A percentile compares a stretch with the other conserved stretches of the same genome.
These are phyloP conservation scores for Ectemnius continuus DNA, from an alignment of 2,888 invertebrate genomes.

Conservation along the genomic window DNA sequence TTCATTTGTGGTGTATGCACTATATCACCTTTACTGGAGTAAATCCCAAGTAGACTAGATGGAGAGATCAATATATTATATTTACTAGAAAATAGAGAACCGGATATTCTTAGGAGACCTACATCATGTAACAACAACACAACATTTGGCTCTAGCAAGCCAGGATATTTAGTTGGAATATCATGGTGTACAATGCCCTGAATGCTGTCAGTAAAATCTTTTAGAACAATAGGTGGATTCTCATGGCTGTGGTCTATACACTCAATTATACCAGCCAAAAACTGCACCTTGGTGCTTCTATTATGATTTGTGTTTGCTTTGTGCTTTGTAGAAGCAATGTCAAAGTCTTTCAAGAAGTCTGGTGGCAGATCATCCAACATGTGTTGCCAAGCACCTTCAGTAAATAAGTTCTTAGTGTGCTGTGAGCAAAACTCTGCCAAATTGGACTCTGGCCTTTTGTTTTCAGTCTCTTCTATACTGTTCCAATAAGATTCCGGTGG, in stretches of 20 bases:
- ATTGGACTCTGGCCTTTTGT: conserved; percentile 40
- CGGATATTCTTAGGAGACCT: conserved; percentile 66
- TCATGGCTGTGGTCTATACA: conserved; percentile 71
- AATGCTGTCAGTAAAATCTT: conserved; percentile 76
- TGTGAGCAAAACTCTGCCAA: conserved; percentile 49
- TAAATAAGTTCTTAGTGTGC: conserved; percentile 69
- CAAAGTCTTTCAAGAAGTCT: conserved; percentile 64
- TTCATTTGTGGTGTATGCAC: conserved; percentile 53
- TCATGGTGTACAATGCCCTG: conserved; percentile 77
- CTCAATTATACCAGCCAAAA: conserved; percentile 73
- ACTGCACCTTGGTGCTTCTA: conserved; percentile 66
- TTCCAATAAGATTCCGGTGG: conserved; percentile 36
- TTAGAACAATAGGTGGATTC: conserved; percentile 73
- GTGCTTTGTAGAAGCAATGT: conserved; percentile 69
- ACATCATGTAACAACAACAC: conserved; percentile 71
- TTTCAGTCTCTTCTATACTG: conserved; percentile 43
- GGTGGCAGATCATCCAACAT: conserved; percentile 70
- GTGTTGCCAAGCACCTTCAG: conserved; percentile 71
- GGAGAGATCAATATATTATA: conserved; percentile 70
- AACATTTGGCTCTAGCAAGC: conserved; percentile 66
- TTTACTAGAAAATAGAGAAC: conserved; percentile 53
- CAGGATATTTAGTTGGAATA: conserved; percentile 73
- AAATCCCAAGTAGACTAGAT: conserved; percentile 70
- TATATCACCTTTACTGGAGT: conserved; percentile 66
- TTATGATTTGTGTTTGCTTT: conserved; percentile 57